Evolutionary conservation across 2,797 vertebrate genomes (phyloP).

Genomic region (Erpetoichthys calabaricus): DNA sequence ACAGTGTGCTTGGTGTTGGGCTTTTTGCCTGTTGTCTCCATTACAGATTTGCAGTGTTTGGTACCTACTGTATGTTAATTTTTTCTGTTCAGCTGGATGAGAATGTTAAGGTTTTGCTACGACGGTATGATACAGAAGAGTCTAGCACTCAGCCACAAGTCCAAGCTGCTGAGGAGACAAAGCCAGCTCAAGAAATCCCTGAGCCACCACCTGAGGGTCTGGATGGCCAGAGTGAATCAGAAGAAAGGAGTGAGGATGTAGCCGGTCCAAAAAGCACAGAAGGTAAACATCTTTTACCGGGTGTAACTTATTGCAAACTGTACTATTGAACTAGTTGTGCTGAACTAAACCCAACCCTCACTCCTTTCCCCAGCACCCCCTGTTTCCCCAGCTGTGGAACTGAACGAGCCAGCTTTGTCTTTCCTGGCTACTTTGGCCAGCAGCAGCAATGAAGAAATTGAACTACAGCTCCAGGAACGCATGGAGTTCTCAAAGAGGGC

Average conservation of each 20-base stretch:
- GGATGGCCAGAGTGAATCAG: not conserved
- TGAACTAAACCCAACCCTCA: not conserved
- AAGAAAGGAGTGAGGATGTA: constrained; percentile 34
- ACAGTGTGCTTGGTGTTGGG: not conserved
- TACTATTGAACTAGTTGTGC: too few relatives aligned
- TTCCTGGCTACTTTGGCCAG: constrained; percentile 68
- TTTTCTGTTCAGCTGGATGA: constrained; percentile 59
- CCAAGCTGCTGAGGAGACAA: constrained; percentile 31
- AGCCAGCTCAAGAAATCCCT: constrained; percentile 21
- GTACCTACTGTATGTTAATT: not conserved
- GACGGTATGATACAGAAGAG: constrained; percentile 41
- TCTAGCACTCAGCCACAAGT: constrained; percentile 23
- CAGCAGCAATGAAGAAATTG: constrained; percentile 74
- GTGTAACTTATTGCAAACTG: too few relatives aligned
- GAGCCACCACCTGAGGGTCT: constrained; percentile 25
- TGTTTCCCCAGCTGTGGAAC: constrained; percentile 28
- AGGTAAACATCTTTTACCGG: not conserved
- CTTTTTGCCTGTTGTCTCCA: not conserved
- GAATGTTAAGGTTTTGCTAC: constrained; percentile 58
- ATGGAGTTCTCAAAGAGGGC: constrained; percentile 83
- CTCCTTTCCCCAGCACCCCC: constrained; percentile 9
- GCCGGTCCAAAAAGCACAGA: constrained; percentile 12
- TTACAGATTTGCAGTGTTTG: not conserved
- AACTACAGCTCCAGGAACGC: constrained; percentile 70
- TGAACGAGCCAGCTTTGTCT: constrained; percentile 65